Base-by-base conservation (phyloP, 2,113 vertebrate genomes). In the Corydoras sp. region DNA sequence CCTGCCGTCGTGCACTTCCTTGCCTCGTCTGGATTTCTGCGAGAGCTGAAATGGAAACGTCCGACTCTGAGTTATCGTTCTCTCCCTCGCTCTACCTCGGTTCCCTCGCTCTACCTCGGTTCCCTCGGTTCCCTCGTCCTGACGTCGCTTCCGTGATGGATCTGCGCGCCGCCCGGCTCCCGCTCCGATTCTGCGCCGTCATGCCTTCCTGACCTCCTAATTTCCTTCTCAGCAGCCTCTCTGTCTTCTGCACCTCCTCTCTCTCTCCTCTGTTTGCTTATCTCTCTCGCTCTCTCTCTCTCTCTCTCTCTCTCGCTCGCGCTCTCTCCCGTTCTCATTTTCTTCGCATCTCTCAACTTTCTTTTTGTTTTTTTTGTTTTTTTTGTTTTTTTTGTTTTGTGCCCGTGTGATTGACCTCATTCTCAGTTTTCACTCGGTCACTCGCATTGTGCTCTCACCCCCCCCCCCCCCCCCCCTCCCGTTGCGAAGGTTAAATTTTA, bases 241-340 rank as follows among this genome's bases (percentile, higher is more conserved):
- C 35, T 51, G 7, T 35, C 30, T 29, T 30, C 10, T 50, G 4
- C 58, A 63, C 61, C 7, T n/a, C 69, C 58, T 72, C 73, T 54
- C 62, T 73, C 69, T 60, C 69, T 60, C 64, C 78, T 31, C 74
- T 71, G 59, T 62, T 49, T 51, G 7, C 35, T 15, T 29, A 13
- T 13, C 6, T 32, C 4, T 60, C 62, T 61, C 4, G 12, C 68
- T 60, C 74, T 72, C 54, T 24, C 62, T 73, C 71, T 73, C 32
- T 15, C 18, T 58, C 12, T 72, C 68, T 77, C 56, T 53, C 62
- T 77, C 66, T 58, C 74, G 31, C 29, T 35, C 74, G 31, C 29
- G 31, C 62, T 73, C 71, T 73, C 32, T 15, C 18, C 50, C 12
- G 72, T 68, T 77, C 56, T 53, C 62, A 77, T 68, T 58, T 75